phyloP scores from a whole-genome alignment of 2,888 invertebrate species.

The Dryadula phaetusa region DNA sequence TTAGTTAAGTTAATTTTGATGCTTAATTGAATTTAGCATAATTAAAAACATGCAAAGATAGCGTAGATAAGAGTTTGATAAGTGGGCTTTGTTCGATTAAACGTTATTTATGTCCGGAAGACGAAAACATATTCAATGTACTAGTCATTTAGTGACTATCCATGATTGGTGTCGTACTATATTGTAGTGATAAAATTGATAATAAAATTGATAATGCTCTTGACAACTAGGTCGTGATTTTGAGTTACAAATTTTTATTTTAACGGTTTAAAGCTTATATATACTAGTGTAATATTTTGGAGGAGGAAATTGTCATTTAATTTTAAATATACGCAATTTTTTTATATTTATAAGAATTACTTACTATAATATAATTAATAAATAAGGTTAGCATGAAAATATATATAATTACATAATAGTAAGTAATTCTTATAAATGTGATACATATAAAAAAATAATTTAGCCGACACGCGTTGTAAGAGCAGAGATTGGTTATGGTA shows the following conservation, averaged over 20 bases:
- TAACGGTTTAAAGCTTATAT: neutral
- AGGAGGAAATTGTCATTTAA: neutral
- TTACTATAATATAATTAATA: no score
- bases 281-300: neutral
- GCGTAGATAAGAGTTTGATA: neutral
- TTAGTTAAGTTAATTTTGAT: no score
- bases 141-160: conserved; percentile 11
- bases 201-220: conserved; percentile 15
- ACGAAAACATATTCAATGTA: neutral
- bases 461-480: conserved; percentile 21
- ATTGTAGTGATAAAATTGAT: conserved; percentile 26
- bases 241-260: neutral
- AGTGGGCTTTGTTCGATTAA: conserved; percentile 1
- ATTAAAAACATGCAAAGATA: no score
- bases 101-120: neutral
- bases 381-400: neutral
- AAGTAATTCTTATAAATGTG: neutral
- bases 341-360: no score
- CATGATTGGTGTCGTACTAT: neutral
- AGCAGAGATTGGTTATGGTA: conserved; percentile 58
- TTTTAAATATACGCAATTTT: neutral
- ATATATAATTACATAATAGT: neutral
- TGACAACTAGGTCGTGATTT: neutral
- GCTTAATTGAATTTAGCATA: neutral
- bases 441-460: conserved; percentile 26